Conservation (phyloP, 2,888 invertebrate genomes). For the Molanna angustata region DNA sequence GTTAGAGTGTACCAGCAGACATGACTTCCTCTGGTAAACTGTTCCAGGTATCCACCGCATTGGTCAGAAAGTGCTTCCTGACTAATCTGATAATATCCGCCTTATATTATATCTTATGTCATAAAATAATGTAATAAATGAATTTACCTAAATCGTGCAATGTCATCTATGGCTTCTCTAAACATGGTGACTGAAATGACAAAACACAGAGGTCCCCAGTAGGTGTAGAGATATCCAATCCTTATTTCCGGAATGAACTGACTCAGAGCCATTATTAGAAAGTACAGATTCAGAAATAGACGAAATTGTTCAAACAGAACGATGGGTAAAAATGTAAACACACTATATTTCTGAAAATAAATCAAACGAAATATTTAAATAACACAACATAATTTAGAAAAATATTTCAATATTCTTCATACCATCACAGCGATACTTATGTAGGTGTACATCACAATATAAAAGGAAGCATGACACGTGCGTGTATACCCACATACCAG, state of each 20-base stretch:
- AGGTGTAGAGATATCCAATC: slow-evolving; percentile 97
- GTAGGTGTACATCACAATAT: neutral
- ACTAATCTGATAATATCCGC: too few species aligned
- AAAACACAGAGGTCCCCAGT: slow-evolving; percentile 98
- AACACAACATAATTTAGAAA: neutral
- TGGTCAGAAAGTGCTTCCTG: too few species aligned
- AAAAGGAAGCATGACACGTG: too few species aligned
- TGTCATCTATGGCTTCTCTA: slow-evolving; percentile 96
- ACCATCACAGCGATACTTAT: neutral
- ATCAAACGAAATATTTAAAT: too few species aligned
- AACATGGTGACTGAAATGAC: slow-evolving; percentile 94
- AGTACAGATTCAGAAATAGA: slow-evolving; percentile 97
- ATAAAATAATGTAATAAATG: too few species aligned
- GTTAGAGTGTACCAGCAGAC: too few species aligned
- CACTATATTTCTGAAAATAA: slow-evolving; percentile 85
- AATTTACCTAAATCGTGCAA: slow-evolving; percentile 69
- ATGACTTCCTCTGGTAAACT: too few species aligned
- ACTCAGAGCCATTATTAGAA: slow-evolving; percentile 95
- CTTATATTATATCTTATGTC: too few species aligned
- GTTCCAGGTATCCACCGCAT: too few species aligned
- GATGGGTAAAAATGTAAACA: slow-evolving; percentile 83
- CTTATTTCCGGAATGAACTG: slow-evolving; percentile 97
- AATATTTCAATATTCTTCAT: neutral
- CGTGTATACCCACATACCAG: too few species aligned
- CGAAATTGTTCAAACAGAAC: slow-evolving; percentile 98